Conservation (phyloP, 1,140 invertebrate species). For the Stegodyphus dumicola region DNA sequence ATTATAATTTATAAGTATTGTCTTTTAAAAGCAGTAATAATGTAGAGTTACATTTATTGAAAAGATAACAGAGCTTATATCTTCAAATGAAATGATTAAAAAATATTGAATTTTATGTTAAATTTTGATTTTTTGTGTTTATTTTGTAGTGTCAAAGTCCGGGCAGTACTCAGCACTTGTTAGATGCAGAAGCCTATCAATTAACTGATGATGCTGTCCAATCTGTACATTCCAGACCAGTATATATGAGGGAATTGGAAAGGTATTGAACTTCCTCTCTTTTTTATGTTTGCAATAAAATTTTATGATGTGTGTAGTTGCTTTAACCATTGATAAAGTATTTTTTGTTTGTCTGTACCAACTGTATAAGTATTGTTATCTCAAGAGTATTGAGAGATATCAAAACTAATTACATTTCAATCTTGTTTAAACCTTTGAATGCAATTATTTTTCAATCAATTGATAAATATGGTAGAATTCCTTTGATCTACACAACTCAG, state of each 20-base stretch:
- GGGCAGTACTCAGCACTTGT: slow-evolving; percentile 63
- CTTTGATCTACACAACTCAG: too few species aligned
- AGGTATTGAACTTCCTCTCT: slow-evolving; percentile 65
- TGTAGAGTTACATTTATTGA: too few species aligned
- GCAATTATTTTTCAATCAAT: too few species aligned
- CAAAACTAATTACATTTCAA: too few species aligned
- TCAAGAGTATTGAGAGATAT: too few species aligned
- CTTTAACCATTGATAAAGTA: background rate
- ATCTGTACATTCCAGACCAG: slow-evolving; percentile 74
- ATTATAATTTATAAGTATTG: too few species aligned
- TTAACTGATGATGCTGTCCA: slow-evolving; percentile 89
- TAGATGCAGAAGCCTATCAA: slow-evolving; percentile 83
- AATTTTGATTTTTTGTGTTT: background rate
- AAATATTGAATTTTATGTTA: slow-evolving; percentile 11
- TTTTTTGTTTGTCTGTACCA: background rate
- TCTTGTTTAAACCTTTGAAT: too few species aligned
- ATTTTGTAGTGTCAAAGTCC: slow-evolving; percentile 61
- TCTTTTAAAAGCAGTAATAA: too few species aligned
- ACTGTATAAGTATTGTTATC: too few species aligned
- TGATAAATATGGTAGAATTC: too few species aligned
- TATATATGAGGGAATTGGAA: slow-evolving; percentile 80
- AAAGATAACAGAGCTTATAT: too few species aligned
- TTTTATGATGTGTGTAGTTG: background rate
- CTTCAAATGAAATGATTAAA: too few species aligned
- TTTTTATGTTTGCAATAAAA: background rate